These are phyloP conservation scores for Rachycentron canadum DNA, from an alignment of 2,797 vertebrate genomes.

Conservation along the genomic window DNA sequence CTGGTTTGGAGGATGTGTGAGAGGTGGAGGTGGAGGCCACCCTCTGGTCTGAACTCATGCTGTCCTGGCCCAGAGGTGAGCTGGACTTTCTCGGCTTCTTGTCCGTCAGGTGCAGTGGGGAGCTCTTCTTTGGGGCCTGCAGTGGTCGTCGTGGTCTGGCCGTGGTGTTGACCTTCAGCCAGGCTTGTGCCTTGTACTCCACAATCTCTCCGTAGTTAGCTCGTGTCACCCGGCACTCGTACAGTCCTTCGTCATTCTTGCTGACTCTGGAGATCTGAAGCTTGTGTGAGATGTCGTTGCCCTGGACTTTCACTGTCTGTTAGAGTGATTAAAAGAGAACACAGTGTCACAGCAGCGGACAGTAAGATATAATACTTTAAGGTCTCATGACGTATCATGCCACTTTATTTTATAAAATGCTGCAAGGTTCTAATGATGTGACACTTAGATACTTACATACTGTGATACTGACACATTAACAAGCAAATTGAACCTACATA, in stretches of 20 bases:
- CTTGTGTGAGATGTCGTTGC: slow-evolving; percentile 97
- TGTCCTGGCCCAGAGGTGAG: slow-evolving; percentile 86
- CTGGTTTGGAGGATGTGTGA: slow-evolving; percentile 91
- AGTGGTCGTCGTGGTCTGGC: slow-evolving; percentile 88
- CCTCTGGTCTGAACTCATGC: slow-evolving; percentile 88
- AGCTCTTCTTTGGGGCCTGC: slow-evolving; percentile 88
- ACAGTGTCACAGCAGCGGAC: slow-evolving; percentile 26
- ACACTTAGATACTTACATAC: background rate
- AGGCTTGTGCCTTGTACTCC: slow-evolving; percentile 95
- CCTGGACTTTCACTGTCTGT: slow-evolving; percentile 98
- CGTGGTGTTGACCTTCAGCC: slow-evolving; percentile 91
- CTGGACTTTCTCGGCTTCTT: slow-evolving; percentile 91
- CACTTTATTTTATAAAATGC: background rate
- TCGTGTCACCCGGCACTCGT: slow-evolving; percentile 94
- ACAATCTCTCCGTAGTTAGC: slow-evolving; percentile 95
- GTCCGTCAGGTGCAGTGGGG: slow-evolving; percentile 94
- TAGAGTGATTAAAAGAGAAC: slow-evolving; percentile 61
- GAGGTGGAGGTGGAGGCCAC: slow-evolving; percentile 89
- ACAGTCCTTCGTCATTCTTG: slow-evolving; percentile 94
- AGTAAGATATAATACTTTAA: background rate
- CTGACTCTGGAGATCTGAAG: slow-evolving; percentile 95
- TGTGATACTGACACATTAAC: background rate
- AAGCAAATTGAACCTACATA: background rate
- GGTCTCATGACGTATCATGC: background rate
- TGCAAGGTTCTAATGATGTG: too few species aligned